phyloP scores from a whole-genome alignment of 2,113 vertebrate species.

The Phaethornis superciliosus region DNA sequence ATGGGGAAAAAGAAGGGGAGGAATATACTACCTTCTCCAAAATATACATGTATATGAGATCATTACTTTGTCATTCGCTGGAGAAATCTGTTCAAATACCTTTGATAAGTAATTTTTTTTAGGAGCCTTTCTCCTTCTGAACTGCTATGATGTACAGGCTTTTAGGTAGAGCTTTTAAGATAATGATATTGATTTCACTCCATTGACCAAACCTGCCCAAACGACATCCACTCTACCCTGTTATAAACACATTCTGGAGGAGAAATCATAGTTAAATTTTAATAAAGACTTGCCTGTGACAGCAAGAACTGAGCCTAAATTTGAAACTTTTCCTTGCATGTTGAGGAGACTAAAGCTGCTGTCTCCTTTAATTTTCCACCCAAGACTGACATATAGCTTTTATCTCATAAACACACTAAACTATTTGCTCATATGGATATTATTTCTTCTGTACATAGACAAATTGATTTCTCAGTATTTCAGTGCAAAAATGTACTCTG shows the following conservation, averaged over 20 bases:
- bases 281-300: background rate
- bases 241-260: background rate
- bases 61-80: background rate
- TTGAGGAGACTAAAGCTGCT: background rate
- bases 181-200: conserved; percentile 10
- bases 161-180: conserved; percentile 26
- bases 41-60: background rate
- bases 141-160: background rate
- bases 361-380: background rate
- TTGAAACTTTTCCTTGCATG: background rate
- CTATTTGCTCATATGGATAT: background rate
- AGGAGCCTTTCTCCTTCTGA: background rate
- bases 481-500: background rate
- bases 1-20: background rate
- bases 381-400: background rate
- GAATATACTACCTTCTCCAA: background rate
- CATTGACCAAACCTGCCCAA: background rate
- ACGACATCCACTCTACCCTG: background rate
- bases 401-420: background rate
- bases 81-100: background rate
- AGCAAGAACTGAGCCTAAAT: background rate
- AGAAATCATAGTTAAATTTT: background rate
- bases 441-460: background rate
- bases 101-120: background rate
- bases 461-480: background rate